Base-by-base conservation (phyloP, 37 sponge, comb jelly and placozoan genomes). In the Diacarnus erythraeanus region DNA sequence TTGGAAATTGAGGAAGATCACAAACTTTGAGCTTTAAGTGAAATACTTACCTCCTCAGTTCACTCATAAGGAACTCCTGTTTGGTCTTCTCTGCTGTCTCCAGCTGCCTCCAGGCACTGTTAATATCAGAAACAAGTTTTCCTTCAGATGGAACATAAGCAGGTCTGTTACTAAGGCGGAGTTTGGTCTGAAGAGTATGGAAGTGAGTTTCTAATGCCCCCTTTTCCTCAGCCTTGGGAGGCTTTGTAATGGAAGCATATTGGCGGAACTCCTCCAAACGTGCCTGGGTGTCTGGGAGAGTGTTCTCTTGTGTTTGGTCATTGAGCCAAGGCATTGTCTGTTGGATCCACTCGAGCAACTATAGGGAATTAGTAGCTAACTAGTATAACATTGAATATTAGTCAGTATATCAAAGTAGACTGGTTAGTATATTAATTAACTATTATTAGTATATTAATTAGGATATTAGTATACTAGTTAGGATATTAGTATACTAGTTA, bases 171-270 rank as follows among this genome's bases (percentile, higher is more conserved):
- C 94, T 93, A 42, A 98, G 84, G 68, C 99, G 78, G 29, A 98
- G 89, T 57, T 89, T 93, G 38, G 99, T 98, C 88, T 98, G 96
- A 27, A 93, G 87, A 21, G 94, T 97, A 83, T 97, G 96, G 86
- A 92, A 97, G 81, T 93, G 90, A 8, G 96, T 89, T 69, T 93
- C 96, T 59, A 98, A 90, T 17, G 79, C 81, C 3, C 86, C 96
- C 76, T 95, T 98, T 69, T 98, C 99, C 63, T 91, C 89, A 15
- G 90, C 81, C 77, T 98, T 98, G 33, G 99, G 94, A 2, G 99
- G 99, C 79, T 98, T 98, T 21, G 93, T 86, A 47, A 59, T 74
- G 6, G 77, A 40, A 60, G 87, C 71, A 61, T 98, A 98, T 40
- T 84, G 86, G 0, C 99, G 83, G 92, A 93, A 98, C 80, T 93